Conservation (phyloP, 2,888 invertebrate genomes). For the Drosophila tanythrix region DNA sequence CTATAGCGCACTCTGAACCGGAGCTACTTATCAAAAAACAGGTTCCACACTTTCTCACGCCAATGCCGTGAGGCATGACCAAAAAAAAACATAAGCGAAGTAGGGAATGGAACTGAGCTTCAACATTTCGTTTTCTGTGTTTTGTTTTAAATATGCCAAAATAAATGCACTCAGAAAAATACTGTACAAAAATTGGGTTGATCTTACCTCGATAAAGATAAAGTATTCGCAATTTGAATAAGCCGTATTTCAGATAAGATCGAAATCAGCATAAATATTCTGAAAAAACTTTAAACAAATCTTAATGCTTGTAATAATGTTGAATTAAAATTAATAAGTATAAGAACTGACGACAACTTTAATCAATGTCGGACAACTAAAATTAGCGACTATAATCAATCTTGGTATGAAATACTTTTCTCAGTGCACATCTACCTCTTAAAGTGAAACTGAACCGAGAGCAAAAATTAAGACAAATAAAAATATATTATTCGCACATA, state of each 20-base stretch:
- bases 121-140: slow-evolving; percentile 26
- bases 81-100: slow-evolving; percentile 14
- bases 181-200: background rate
- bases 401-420: background rate
- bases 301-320: background rate
- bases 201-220: background rate
- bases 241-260: background rate
- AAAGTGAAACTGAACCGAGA: slow-evolving; percentile 49
- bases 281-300: background rate
- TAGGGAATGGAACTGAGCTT: slow-evolving; percentile 33
- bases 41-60: slow-evolving; percentile 81
- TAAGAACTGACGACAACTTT: background rate
- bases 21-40: slow-evolving; percentile 51
- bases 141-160: slow-evolving; percentile 47
- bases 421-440: slow-evolving; percentile 16
- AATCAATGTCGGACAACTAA: background rate
- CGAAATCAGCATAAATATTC: background rate
- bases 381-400: background rate
- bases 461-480: slow-evolving; percentile 21
- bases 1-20: slow-evolving; percentile 4
- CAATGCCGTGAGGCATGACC: slow-evolving; percentile 62
- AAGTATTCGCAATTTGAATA: background rate
- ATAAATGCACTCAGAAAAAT: background rate
- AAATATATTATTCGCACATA: slow-evolving; percentile 41
- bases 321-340: background rate